phyloP scores from a whole-genome alignment of 2,888 invertebrate genomes.

The Hipparchia semele region DNA sequence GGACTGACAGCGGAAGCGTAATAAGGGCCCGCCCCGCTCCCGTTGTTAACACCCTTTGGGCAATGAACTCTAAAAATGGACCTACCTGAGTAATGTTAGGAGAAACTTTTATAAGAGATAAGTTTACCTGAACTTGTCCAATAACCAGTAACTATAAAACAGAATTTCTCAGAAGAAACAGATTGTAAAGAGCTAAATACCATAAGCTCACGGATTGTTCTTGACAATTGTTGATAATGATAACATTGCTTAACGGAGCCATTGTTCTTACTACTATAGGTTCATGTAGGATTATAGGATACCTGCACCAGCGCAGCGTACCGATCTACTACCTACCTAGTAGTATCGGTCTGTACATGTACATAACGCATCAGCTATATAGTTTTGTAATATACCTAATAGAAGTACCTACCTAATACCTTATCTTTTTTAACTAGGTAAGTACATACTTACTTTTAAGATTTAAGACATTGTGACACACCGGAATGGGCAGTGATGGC shows the following conservation, averaged over 20 bases:
- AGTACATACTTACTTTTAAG: too few species aligned
- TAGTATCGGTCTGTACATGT: background rate
- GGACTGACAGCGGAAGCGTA: too few species aligned
- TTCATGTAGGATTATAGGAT: background rate
- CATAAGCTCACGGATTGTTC: slow-evolving; percentile 14
- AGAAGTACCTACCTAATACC: too few species aligned
- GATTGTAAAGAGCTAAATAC: slow-evolving; percentile 12
- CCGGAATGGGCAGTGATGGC: too few species aligned
- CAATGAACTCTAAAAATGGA: too few species aligned
- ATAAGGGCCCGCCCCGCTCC: too few species aligned
- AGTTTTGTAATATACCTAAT: too few species aligned
- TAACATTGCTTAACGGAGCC: slow-evolving; percentile 17
- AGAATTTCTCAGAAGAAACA: slow-evolving; percentile 4
- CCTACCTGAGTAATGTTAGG: background rate
- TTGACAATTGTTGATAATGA: slow-evolving; percentile 26
- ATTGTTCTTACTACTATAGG: slow-evolving; percentile 11
- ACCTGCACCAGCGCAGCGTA: slow-evolving; percentile 2
- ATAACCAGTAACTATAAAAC: background rate
- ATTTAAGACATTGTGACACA: too few species aligned
- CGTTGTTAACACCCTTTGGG: too few species aligned
- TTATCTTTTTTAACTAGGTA: too few species aligned
- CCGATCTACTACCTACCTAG: background rate
- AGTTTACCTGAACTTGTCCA: background rate
- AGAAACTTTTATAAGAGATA: background rate
- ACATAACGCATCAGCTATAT: too few species aligned